A percentile compares a stretch with the other conserved stretches of the same genome.
These are phyloP conservation scores for Bombus consobrinus DNA, from an alignment of 1,140 invertebrate species.

Conservation along the genomic window DNA sequence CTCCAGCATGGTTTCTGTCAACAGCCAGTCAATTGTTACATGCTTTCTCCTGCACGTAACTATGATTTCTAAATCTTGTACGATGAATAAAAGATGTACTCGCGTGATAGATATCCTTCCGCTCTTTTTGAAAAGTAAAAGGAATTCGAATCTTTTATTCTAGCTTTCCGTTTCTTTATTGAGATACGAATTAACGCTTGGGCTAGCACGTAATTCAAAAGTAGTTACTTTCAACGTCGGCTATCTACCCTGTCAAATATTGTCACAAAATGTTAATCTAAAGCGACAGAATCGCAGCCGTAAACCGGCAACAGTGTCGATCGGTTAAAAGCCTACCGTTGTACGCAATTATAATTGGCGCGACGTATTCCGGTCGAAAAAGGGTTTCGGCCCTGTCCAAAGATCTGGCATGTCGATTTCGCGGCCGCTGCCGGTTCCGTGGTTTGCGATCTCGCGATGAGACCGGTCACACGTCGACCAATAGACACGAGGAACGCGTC, in stretches of 20 bases:
- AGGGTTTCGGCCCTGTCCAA: background rate
- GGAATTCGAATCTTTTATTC: background rate
- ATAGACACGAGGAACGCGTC: conserved; percentile 20
- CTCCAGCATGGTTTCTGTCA: background rate
- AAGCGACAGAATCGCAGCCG: background rate
- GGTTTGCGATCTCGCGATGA: conserved; percentile 8
- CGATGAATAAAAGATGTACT: conserved; percentile 5
- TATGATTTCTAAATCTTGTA: conserved; percentile 21
- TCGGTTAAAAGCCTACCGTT: conserved; percentile 25
- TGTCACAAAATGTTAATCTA: background rate
- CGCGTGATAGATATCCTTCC: background rate
- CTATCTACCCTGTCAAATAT: background rate
- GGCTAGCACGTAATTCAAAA: no score
- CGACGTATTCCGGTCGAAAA: conserved; percentile 25
- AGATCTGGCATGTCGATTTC: conserved; percentile 41
- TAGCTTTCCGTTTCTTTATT: background rate
- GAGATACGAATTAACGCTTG: no score
- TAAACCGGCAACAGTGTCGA: background rate
- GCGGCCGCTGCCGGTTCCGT: background rate
- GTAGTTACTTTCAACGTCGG: background rate
- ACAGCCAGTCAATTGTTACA: conserved; percentile 15
- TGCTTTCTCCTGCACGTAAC: conserved; percentile 14
- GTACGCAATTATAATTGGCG: conserved; percentile 28
- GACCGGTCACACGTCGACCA: conserved; percentile 20
- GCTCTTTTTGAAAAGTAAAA: conserved; percentile 17